phyloP scores from a whole-genome alignment of 2,888 invertebrate species.

The Cephus runcator region DNA sequence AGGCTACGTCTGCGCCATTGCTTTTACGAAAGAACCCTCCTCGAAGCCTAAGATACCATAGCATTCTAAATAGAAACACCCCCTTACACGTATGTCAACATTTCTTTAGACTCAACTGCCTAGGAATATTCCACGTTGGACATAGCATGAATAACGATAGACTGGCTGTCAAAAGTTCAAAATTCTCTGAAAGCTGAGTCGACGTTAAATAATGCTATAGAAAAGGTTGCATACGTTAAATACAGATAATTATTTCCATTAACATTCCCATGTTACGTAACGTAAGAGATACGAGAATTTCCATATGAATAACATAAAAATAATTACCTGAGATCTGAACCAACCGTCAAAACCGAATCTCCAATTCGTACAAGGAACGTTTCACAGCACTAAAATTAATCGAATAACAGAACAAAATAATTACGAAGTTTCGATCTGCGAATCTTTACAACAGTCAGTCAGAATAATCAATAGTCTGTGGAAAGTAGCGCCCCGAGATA shows the following conservation, averaged over 20 bases:
- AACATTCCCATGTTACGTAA: background rate
- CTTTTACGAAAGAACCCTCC: background rate
- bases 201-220: background rate
- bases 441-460: background rate
- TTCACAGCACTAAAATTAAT: background rate
- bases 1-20: background rate
- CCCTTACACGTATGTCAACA: background rate
- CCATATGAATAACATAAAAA: background rate
- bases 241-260: background rate
- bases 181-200: too few species aligned
- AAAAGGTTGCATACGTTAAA: background rate
- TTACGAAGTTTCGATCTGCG: background rate
- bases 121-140: background rate
- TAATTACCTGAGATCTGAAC: background rate
- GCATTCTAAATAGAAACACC: background rate
- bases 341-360: background rate
- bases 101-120: background rate
- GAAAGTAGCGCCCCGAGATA: background rate
- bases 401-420: background rate
- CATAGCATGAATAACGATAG: background rate
- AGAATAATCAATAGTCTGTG: background rate
- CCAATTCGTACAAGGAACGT: background rate
- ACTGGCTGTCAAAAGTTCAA: background rate
- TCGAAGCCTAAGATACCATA: background rate
- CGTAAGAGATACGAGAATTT: background rate